Conservation (phyloP, 2,113 vertebrate genomes). For the Syrmaticus mikado region DNA sequence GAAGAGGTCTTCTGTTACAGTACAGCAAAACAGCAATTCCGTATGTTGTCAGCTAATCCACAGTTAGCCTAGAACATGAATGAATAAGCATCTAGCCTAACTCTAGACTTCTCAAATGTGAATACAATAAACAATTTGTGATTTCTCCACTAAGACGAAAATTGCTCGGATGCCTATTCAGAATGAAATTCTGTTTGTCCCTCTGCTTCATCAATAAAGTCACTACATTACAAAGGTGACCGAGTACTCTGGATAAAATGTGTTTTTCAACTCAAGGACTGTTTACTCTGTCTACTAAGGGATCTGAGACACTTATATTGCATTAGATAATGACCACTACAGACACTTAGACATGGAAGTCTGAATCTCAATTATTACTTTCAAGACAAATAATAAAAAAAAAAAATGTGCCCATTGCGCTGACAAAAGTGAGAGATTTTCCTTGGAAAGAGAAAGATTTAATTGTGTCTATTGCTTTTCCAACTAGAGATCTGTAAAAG, state of each 20-base stretch:
- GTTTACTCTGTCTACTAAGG: not conserved
- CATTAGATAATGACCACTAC: not conserved
- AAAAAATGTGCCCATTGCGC: not conserved
- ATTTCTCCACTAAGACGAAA: not conserved
- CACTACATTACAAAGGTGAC: not conserved
- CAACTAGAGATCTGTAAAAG: not conserved
- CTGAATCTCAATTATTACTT: not conserved
- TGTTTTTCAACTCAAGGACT: not conserved
- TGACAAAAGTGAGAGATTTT: not conserved
- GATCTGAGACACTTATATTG: not conserved
- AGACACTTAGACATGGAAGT: not conserved
- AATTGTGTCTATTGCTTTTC: not conserved
- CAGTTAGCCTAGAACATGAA: not conserved
- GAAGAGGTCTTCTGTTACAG: not conserved
- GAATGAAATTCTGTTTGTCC: not conserved
- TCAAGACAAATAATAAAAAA: not conserved
- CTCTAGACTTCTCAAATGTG: not conserved
- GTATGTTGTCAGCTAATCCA: not conserved
- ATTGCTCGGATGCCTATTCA: not conserved
- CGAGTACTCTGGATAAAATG: not conserved
- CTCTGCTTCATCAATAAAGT: not conserved
- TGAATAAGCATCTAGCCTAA: not conserved
- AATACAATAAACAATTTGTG: not conserved
- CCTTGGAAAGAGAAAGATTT: not conserved
- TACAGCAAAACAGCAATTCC: not conserved